These are phyloP conservation scores for Chromobotia macracanthus DNA, from an alignment of 2,797 vertebrate species.

Conservation along the genomic window DNA sequence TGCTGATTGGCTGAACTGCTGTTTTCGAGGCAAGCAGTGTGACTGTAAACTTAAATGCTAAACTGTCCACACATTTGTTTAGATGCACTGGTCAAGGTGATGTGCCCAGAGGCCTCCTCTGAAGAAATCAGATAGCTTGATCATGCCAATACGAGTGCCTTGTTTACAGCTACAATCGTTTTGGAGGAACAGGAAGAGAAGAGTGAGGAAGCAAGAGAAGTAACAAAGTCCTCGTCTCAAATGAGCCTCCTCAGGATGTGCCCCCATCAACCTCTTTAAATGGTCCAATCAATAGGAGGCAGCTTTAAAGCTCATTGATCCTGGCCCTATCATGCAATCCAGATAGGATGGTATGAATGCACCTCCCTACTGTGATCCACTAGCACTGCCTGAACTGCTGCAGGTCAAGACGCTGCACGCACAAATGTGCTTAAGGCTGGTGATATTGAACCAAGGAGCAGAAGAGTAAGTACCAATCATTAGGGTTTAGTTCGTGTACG, in stretches of 20 bases:
- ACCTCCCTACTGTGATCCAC: slow-evolving; percentile 18
- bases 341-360: slow-evolving; percentile 26
- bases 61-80: slow-evolving; percentile 25
- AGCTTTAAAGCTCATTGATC: slow-evolving; percentile 76
- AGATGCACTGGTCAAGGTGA: background rate
- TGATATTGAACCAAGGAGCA: slow-evolving; percentile 32
- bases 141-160: slow-evolving; percentile 3
- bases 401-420: slow-evolving; percentile 26
- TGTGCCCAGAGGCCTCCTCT: slow-evolving; percentile 12
- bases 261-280: slow-evolving; percentile 76
- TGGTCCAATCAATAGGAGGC: slow-evolving; percentile 73
- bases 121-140: slow-evolving; percentile 25
- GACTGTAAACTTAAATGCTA: slow-evolving; percentile 27
- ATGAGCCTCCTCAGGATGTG: slow-evolving; percentile 66
- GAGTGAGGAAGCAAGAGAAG: background rate
- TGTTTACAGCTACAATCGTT: slow-evolving; percentile 19
- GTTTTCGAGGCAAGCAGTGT: background rate
- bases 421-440: slow-evolving; percentile 41
- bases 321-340: slow-evolving; percentile 64
- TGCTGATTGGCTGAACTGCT: slow-evolving; percentile 48
- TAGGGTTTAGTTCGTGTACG: background rate
- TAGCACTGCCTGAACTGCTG: slow-evolving; percentile 20
- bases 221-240: slow-evolving; percentile 28
- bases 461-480: slow-evolving; percentile 21
- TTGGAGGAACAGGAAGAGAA: background rate